These are phyloP conservation scores for Centruroides sculpturatus DNA, from an alignment of 1,140 invertebrate species.

Conservation along the genomic window DNA sequence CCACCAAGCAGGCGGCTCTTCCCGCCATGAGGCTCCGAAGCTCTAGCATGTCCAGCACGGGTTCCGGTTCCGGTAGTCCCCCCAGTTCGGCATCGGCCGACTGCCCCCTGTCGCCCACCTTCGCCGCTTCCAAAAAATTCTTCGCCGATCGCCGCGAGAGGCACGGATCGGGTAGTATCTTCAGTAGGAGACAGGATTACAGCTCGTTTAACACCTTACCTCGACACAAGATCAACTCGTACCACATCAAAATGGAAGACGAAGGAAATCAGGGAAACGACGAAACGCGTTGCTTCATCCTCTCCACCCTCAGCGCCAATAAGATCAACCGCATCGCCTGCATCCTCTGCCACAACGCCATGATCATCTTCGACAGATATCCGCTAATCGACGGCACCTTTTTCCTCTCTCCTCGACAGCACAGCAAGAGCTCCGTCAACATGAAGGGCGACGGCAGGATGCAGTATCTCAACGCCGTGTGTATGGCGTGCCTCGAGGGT, in stretches of 20 bases:
- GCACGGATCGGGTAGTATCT: conserved; percentile 40
- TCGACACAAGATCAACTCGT: conserved; percentile 90
- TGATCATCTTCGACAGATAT: conserved; percentile 91
- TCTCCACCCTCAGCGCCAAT: conserved; percentile 71
- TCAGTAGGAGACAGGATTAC: conserved; percentile 78
- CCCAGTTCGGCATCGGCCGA: conserved; percentile 16
- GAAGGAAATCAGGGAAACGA: conserved; percentile 94
- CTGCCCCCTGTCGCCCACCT: conserved; percentile 10
- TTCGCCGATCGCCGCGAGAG: conserved; percentile 10
- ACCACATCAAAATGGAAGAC: conserved; percentile 98
- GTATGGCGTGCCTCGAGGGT: conserved; percentile 78
- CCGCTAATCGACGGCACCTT: conserved; percentile 94
- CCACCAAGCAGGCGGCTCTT: conserved; percentile 31
- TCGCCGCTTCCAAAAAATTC: not conserved
- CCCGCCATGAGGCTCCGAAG: conserved; percentile 17
- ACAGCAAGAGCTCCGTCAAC: conserved; percentile 67
- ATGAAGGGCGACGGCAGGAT: conserved; percentile 55
- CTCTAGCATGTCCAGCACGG: conserved; percentile 23
- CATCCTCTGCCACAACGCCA: conserved; percentile 70
- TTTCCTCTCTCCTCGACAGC: conserved; percentile 82
- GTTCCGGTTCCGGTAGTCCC: conserved; percentile 22
- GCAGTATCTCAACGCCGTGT: conserved; percentile 82
- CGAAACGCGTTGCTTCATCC: conserved; percentile 82
- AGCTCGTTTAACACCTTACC: conserved; percentile 87
- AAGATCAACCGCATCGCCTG: conserved; percentile 57